Evolutionary conservation across 2,888 invertebrate species (phyloP), one percentile per base, ranked within the genome.

Genomic region (Mactromeris polynyma): DNA sequence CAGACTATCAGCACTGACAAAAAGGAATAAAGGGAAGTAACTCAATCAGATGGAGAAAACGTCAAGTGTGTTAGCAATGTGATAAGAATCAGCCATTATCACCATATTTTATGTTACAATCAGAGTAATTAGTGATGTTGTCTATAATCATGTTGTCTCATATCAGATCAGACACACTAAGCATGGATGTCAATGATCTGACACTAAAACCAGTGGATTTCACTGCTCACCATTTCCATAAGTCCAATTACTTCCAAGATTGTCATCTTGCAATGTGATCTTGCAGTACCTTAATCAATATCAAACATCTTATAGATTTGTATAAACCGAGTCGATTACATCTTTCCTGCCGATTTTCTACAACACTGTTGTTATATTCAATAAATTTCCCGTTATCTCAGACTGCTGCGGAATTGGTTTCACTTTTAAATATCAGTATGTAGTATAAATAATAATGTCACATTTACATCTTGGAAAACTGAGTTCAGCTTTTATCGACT

Each of bases 131-230:
- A 64, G 58, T 26, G 58, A 64, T 64, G 26, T 64, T 64, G 58
- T 26, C 58, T 64, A n/a, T 46, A 64, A 64, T n/a, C 6, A 64
- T 64, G 58, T 64, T 9, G 58, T 26, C 9, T 64, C 26, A 21
- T 64, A 64, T 64, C 58, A 26, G 58, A 64, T 64, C 26, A 26
- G n/a, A 64, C 58, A 64, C 26, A 46, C 26, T 26, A 64, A 26
- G 58, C 26, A 64, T 26, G 58, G 36, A 31, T 73, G 73, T 73
- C 73, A 73, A 73, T 33, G 14, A 73, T 73, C 14, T 73, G 73
- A 73, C 73, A 73, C 73, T 73, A 73, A 73, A 73, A 73, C 73
- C 73, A 33, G 31, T 33, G 36, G 73, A 36, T 36, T 26, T 73
- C 73, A 64, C 58, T 64, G 58, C 26, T n/a, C 9, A 26, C n/a